These are phyloP conservation scores for Eustalomyia histrio DNA, from an alignment of 2,888 invertebrate species.

Conservation along the genomic window DNA sequence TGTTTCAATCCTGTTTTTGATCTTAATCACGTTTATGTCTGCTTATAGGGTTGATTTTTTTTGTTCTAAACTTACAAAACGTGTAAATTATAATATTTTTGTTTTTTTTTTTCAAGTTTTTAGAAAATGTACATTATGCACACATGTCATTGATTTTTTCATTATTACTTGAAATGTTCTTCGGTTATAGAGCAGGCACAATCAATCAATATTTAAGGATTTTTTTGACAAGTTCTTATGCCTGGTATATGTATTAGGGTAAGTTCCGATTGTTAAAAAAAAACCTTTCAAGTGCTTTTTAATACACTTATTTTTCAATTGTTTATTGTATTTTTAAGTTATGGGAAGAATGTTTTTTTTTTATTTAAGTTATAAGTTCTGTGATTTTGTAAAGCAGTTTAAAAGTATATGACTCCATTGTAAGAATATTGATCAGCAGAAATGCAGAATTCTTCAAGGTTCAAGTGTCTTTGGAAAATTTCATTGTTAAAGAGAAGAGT, in stretches of 20 bases:
- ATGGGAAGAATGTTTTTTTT: background rate
- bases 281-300: constrained; percentile 51
- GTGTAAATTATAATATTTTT: constrained; percentile 29
- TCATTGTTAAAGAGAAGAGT: too few relatives aligned
- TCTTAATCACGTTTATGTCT: constrained; percentile 24
- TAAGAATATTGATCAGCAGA: too few relatives aligned
- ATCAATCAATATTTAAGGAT: constrained; percentile 39
- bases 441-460: too few relatives aligned
- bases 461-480: too few relatives aligned
- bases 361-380: background rate
- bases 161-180: constrained; percentile 23
- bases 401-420: too few relatives aligned
- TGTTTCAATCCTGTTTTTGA: constrained; percentile 2
- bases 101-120: constrained; percentile 10
- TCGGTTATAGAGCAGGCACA: constrained; percentile 23
- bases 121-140: constrained; percentile 18
- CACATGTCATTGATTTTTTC: constrained; percentile 9
- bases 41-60: constrained; percentile 32
- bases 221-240: constrained; percentile 5
- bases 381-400: too few relatives aligned
- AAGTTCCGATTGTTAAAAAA: constrained; percentile 9
- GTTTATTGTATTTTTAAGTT: background rate
- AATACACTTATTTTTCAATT: background rate
- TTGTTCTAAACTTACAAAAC: constrained; percentile 6
- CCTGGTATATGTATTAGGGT: constrained; percentile 17